phyloP scores from a whole-genome alignment of 1,140 invertebrate genomes.

The Heterodera carotae region DNA sequence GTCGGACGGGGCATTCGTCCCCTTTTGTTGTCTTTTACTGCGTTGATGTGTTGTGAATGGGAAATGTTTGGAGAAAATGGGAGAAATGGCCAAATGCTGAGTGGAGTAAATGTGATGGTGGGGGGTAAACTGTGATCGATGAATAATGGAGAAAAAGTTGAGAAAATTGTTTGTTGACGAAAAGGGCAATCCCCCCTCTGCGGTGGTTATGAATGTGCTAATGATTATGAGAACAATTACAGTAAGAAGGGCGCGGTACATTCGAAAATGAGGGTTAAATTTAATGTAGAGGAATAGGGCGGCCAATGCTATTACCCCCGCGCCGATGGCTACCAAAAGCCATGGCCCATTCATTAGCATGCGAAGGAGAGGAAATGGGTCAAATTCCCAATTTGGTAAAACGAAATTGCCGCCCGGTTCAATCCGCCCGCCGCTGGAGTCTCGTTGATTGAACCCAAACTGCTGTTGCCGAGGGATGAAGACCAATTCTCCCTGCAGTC shows the following conservation, averaged over 20 bases:
- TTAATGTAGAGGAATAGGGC: not conserved
- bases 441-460: not conserved
- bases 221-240: too few species aligned
- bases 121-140: too few species aligned
- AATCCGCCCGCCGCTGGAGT: not conserved
- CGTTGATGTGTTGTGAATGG: too few species aligned
- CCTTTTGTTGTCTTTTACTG: too few species aligned
- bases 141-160: too few species aligned
- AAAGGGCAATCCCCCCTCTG: too few species aligned
- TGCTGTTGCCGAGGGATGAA: not conserved
- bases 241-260: not conserved
- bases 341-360: not conserved
- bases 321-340: not conserved
- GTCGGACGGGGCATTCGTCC: too few species aligned
- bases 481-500: not conserved
- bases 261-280: slow-evolving; percentile 5
- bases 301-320: not conserved
- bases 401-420: not conserved
- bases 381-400: not conserved
- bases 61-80: too few species aligned
- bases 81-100: too few species aligned
- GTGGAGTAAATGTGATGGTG: too few species aligned
- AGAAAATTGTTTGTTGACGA: too few species aligned
- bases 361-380: not conserved
- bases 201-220: too few species aligned